Evolutionary conservation across 2,797 vertebrate species (phyloP).

Genomic region (Anabacerthia variegaticeps): DNA sequence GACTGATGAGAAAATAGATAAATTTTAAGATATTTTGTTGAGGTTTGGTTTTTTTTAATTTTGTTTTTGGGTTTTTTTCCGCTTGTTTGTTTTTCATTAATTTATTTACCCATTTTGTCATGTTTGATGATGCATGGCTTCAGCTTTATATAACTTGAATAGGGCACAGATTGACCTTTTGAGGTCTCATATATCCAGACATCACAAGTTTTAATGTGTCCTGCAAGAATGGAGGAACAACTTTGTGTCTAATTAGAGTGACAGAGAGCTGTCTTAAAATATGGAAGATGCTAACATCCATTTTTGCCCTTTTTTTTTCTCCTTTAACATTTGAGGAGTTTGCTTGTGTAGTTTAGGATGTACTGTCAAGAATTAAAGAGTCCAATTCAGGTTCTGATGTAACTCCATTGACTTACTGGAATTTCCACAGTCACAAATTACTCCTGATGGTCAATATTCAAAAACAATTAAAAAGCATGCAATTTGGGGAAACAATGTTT

Average conservation of each 20-base stretch:
- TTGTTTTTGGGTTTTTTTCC: too few species aligned
- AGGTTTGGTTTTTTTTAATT: too few species aligned
- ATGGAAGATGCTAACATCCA: background rate
- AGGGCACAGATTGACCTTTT: background rate
- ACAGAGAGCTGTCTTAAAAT: background rate
- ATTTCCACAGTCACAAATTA: constrained; percentile 43
- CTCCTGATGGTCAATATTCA: constrained; percentile 20
- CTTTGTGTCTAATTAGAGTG: background rate
- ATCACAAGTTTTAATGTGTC: background rate
- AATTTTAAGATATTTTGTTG: background rate
- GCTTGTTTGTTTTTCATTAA: background rate
- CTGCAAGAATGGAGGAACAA: background rate
- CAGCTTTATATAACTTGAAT: background rate
- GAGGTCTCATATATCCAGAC: background rate
- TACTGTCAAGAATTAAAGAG: background rate
- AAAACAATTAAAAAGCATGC: constrained; percentile 11
- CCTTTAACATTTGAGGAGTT: background rate
- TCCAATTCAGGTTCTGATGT: background rate
- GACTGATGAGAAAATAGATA: background rate
- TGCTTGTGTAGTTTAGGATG: background rate
- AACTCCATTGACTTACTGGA: constrained; percentile 29
- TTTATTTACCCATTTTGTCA: background rate
- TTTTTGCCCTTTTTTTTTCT: background rate
- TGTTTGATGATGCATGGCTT: background rate
- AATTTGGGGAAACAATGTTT: background rate